phyloP scores from a whole-genome alignment of 2,113 vertebrate species.

The Neotoma lepida region DNA sequence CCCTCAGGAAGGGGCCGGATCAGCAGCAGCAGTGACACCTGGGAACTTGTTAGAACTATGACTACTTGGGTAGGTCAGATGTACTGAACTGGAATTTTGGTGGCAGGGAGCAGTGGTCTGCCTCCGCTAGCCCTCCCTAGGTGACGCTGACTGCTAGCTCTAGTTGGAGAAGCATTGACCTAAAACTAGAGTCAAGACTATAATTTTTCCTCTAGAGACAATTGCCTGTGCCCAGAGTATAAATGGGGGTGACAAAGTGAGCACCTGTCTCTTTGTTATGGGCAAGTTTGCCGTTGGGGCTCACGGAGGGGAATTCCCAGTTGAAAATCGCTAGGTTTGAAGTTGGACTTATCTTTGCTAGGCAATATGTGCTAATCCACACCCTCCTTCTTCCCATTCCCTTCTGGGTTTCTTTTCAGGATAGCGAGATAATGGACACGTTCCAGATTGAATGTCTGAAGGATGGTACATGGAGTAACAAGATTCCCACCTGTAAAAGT shows the following conservation, averaged over 20 bases:
- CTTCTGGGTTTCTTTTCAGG: conserved; percentile 83
- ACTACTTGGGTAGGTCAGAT: not conserved
- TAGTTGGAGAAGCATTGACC: not conserved
- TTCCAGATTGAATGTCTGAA: conserved; percentile 92
- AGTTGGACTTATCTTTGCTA: not conserved
- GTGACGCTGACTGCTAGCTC: not conserved
- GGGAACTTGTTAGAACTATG: not conserved
- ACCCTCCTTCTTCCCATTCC: not conserved
- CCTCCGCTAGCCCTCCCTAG: not conserved
- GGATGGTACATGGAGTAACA: conserved; percentile 92
- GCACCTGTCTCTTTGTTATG: not conserved
- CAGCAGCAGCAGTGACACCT: not conserved
- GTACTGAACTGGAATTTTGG: not conserved
- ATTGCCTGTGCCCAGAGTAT: not conserved
- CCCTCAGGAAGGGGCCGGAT: not conserved
- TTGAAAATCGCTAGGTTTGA: not conserved
- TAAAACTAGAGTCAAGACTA: not conserved
- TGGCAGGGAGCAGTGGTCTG: not conserved
- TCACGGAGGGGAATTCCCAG: not conserved
- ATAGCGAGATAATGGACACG: conserved; percentile 86
- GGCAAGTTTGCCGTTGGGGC: not conserved
- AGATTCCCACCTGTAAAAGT: conserved; percentile 92
- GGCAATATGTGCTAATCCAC: not conserved
- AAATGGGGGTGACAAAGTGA: not conserved
- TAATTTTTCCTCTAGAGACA: not conserved